A percentile compares a stretch with the other conserved stretches of the same genome.
phyloP scores from a whole-genome alignment of 2,113 vertebrate species.

The Bufo bufo region DNA sequence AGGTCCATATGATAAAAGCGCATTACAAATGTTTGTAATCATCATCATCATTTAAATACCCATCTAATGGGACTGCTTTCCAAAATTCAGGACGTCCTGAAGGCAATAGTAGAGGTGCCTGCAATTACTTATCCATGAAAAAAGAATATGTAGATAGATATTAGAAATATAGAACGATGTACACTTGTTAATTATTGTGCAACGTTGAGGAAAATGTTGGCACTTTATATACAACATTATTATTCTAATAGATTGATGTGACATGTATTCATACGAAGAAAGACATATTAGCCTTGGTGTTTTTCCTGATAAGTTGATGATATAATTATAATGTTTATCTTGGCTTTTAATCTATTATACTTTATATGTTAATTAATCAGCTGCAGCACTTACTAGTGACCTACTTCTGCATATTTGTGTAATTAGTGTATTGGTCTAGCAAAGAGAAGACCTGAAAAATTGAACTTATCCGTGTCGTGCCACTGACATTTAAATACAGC shows the following conservation, averaged over 20 bases:
- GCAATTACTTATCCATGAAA: no score
- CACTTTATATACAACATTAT: neutral
- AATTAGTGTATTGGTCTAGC: neutral
- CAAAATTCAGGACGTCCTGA: no score
- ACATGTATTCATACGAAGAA: neutral
- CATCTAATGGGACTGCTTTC: no score
- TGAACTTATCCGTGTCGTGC: neutral
- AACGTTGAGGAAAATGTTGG: neutral
- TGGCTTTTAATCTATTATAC: neutral
- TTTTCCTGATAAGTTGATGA: no score
- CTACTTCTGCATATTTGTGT: neutral
- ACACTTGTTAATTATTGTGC: neutral
- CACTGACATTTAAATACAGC: constrained; percentile 13
- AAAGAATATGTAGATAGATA: no score
- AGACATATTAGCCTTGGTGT: neutral
- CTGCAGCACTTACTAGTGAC: no score
- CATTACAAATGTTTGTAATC: no score
- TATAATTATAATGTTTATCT: constrained; percentile 14
- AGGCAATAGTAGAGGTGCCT: no score
- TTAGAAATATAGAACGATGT: neutral
- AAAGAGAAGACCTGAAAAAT: neutral
- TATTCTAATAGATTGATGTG: neutral
- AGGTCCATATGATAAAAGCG: no score
- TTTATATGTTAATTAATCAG: neutral
- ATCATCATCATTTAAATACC: no score